These are phyloP conservation scores for Melanerpes formicivorus DNA, from an alignment of 2,113 vertebrate species.

Conservation along the genomic window DNA sequence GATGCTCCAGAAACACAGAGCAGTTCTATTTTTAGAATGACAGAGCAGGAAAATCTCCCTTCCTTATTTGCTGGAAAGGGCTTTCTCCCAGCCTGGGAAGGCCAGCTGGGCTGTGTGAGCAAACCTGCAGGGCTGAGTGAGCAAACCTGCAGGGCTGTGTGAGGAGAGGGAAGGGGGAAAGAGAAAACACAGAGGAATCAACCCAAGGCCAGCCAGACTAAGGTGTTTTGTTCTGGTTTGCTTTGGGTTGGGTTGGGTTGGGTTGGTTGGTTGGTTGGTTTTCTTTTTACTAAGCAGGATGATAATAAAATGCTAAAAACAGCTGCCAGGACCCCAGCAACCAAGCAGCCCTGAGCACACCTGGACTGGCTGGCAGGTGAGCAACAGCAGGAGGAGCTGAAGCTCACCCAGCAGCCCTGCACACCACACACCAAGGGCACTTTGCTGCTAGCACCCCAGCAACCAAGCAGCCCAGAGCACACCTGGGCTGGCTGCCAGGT, in stretches of 20 bases:
- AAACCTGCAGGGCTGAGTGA: neutral
- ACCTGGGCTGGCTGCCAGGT: neutral
- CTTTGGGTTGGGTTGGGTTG: too few relatives aligned
- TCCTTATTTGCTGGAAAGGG: neutral
- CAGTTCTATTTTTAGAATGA: constrained; percentile 19
- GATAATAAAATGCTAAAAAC: neutral
- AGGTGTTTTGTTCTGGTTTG: neutral
- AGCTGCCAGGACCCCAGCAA: neutral
- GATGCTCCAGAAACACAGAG: neutral
- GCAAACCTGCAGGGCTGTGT: neutral
- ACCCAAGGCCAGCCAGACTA: neutral
- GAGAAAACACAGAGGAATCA: neutral
- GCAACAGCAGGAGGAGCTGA: neutral
- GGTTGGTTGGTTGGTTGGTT: too few relatives aligned
- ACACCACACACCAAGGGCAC: too few relatives aligned
- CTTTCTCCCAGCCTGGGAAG: neutral
- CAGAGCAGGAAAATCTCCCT: neutral
- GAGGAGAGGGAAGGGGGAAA: neutral
- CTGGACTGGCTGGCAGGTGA: neutral
- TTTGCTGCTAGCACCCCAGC: too few relatives aligned
- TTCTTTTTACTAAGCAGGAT: neutral
- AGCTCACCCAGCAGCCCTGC: neutral
- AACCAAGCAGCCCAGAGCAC: too few relatives aligned
- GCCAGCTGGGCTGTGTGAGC: neutral
- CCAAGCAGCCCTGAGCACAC: neutral